Base-by-base conservation (phyloP, 92 coral and sea anemone species). In the Zoanthus sociatus region DNA sequence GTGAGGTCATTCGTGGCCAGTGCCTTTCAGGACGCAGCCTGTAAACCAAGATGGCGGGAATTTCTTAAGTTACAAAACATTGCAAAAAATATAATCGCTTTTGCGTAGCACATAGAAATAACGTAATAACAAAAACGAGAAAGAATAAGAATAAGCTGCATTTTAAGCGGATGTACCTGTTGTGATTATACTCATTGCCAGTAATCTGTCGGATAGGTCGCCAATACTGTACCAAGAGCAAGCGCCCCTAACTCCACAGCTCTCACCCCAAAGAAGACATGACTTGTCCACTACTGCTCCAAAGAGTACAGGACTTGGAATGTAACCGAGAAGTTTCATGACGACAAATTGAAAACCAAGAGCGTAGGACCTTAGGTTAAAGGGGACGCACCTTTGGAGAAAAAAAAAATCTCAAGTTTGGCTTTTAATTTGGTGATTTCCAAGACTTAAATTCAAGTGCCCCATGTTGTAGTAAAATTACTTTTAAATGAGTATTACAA, bases 221-320 rank as follows among this genome's bases (percentile, higher is more conserved):
- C 20, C 30, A 17, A 81, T 17, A 50, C 87, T 63, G 37, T 90
- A 90, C 77, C 71, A 82, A 3, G 87, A 55, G 82, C 92, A 90
- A 16, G 92, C 92, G 56, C 92, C 92, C 10, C 45, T 86, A 55
- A 61, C 73, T 37, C 83, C 87, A 45, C 92, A 90, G 67, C 78
- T 85, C 67, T 85, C 53, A 12, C 87, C 92, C 92, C 92, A 90
- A 31, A 90, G 88, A 32, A 84, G 53, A 42, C 92, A 90, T 3
- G 92, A 84, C 58, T 90, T 90, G 87, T 90, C 92, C 7, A 90
- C 87, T 18, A 90, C 87, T 5, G 90, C 87, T 10, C 92, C 92
- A 61, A 90, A 85, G n/a, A 90, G 68, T 13, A 90, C 90, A 21
- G 92, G 92, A n/a, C 92, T 87, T 16, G 92, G 92, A 68, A 90